Evolutionary conservation across 2,113 vertebrate species (phyloP).

Genomic region (Gallinago paraguaiae): DNA sequence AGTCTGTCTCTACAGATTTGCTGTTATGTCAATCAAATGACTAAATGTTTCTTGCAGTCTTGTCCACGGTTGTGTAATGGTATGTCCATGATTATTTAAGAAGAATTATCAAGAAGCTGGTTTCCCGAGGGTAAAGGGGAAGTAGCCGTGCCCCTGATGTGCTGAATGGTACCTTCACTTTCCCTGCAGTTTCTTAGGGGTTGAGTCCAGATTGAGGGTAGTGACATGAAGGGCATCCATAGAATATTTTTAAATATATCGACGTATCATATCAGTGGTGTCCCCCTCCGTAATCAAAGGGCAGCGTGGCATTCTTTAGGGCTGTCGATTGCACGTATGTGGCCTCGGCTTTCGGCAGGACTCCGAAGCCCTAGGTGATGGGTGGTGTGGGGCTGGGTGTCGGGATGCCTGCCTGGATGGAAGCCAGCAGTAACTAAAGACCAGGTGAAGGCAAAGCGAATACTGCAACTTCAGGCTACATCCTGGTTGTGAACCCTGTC

Average conservation of each 20-base stretch:
- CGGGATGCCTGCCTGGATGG: not conserved
- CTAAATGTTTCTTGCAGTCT: not conserved
- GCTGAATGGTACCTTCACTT: not conserved
- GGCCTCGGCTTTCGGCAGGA: not conserved
- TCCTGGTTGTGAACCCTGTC: rapidly evolving
- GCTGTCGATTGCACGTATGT: rapidly evolving
- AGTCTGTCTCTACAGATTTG: not conserved
- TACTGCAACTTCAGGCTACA: not conserved
- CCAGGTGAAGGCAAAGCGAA: not conserved
- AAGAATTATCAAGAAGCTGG: not conserved
- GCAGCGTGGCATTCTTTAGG: not conserved
- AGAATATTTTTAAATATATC: not conserved
- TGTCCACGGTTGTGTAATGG: not conserved
- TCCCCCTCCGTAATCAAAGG: not conserved
- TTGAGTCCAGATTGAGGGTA: not conserved
- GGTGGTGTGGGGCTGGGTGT: not conserved
- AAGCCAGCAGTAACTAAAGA: not conserved
- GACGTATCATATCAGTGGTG: not conserved
- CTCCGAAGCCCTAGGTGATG: not conserved
- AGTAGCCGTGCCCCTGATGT: not conserved
- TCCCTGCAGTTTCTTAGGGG: not conserved
- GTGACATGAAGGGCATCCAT: not conserved
- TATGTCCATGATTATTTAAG: not conserved
- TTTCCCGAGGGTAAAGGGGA: not conserved
- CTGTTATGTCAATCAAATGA: not conserved